A percentile compares a stretch with the other conserved stretches of the same genome.
These are phyloP conservation scores for Dicaeum eximium DNA, from an alignment of 2,113 vertebrate genomes.

Conservation along the genomic window DNA sequence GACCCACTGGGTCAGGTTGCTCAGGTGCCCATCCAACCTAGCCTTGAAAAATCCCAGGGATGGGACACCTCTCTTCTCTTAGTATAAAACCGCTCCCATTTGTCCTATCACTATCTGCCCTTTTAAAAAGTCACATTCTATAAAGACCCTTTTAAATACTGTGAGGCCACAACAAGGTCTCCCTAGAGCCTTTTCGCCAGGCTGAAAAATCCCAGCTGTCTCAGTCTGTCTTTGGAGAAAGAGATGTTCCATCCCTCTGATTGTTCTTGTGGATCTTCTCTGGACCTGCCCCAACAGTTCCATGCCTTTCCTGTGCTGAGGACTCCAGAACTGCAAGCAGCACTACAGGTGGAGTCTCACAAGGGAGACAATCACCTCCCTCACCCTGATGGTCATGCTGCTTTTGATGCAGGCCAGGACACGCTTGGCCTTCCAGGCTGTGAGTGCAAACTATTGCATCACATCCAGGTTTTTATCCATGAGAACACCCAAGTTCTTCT, in stretches of 20 bases:
- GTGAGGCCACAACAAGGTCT: neutral
- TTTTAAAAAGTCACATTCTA: neutral
- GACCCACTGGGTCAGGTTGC: neutral
- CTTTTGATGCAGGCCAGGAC: neutral
- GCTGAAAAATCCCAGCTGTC: neutral
- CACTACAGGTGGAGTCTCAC: neutral
- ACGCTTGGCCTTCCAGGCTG: neutral
- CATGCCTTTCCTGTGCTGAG: neutral
- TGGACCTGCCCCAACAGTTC: neutral
- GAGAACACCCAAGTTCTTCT: neutral
- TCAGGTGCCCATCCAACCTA: neutral
- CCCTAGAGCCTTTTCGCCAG: neutral
- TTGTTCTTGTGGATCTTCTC: no score
- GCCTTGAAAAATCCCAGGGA: neutral
- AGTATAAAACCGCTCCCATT: neutral
- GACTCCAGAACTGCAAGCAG: neutral
- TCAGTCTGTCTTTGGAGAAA: neutral
- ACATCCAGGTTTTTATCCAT: neutral
- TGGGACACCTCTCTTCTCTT: neutral
- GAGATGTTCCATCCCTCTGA: neutral
- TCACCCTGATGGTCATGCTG: neutral
- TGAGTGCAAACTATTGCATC: neutral
- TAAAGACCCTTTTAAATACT: neutral
- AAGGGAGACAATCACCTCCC: neutral
- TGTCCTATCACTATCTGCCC: neutral